Percentiles rank a stretch among this genome's conserved stretches.
Conservation (phyloP, 2,888 invertebrate genomes). For the Oscheius onirici region DNA sequence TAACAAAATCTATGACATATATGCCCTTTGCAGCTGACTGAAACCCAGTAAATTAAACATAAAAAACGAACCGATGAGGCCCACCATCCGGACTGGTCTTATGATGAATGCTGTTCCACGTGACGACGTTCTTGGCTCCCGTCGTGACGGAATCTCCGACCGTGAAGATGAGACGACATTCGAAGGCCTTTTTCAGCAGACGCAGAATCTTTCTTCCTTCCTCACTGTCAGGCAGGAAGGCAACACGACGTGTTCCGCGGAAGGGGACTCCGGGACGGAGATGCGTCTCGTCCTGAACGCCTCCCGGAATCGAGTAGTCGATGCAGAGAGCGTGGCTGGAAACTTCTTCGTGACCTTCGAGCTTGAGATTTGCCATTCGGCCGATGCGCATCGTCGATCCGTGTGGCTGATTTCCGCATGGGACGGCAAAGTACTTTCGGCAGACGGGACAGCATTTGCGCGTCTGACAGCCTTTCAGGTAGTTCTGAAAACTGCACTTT, state of each 20-base stretch:
- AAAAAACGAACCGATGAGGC: conserved; percentile 39
- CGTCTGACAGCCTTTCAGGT: conserved; percentile 14
- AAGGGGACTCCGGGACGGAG: conserved; percentile 38
- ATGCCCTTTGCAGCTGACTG: too few relatives aligned
- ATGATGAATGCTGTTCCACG: conserved; percentile 90
- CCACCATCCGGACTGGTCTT: conserved; percentile 77
- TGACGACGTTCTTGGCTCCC: conserved; percentile 82
- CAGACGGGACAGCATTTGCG: conserved; percentile 32
- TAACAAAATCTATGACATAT: too few relatives aligned
- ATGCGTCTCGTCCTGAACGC: conserved; percentile 34
- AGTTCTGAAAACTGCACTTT: neutral
- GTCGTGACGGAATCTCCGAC: conserved; percentile 88
- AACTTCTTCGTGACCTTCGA: neutral
- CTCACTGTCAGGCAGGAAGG: conserved; percentile 35
- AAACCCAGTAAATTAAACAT: too few relatives aligned
- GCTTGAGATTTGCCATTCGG: neutral
- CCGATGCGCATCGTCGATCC: conserved; percentile 1
- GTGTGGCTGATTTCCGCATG: conserved; percentile 26
- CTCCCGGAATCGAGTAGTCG: conserved; percentile 18
- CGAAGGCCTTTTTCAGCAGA: conserved; percentile 84
- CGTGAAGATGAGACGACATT: conserved; percentile 84
- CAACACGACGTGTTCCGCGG: conserved; percentile 35
- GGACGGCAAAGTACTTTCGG: conserved; percentile 24
- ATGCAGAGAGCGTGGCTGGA: neutral
- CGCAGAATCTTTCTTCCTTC: conserved; percentile 76